A percentile compares a stretch with the other conserved stretches of the same genome.
phyloP scores from a whole-genome alignment of 2,888 invertebrate genomes.

The Tetheella fluctuosa region DNA sequence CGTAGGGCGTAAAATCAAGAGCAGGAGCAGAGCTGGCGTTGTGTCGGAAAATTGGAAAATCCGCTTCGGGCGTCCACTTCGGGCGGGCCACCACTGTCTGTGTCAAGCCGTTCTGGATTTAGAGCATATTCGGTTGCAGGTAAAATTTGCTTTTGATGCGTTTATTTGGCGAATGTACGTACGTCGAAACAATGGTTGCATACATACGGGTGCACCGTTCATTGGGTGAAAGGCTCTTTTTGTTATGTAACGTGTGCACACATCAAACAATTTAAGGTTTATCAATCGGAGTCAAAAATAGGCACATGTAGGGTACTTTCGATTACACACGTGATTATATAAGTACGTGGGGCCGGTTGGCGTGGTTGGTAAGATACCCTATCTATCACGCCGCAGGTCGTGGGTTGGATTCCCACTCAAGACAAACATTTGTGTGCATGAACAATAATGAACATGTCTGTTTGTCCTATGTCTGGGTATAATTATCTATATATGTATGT shows the following conservation, averaged over 20 bases:
- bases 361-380: too few species aligned
- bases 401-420: too few species aligned
- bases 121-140: slow-evolving; percentile 43
- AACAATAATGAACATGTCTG: too few species aligned
- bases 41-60: slow-evolving; percentile 64
- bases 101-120: slow-evolving; percentile 57
- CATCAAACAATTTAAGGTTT: slow-evolving; percentile 11
- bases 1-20: slow-evolving; percentile 46
- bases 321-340: too few species aligned
- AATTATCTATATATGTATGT: too few species aligned
- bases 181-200: slow-evolving; percentile 22
- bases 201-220: too few species aligned
- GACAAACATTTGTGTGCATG: too few species aligned
- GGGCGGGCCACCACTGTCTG: slow-evolving; percentile 51
- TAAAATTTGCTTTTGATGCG: slow-evolving; percentile 46
- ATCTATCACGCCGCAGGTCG: too few species aligned
- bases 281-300: slow-evolving; percentile 13
- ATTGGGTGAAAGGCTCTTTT: slow-evolving; percentile 1
- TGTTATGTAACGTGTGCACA: slow-evolving; percentile 2
- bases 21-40: slow-evolving; percentile 44
- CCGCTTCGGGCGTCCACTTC: slow-evolving; percentile 57
- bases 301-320: not conserved
- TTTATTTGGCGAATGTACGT: slow-evolving; percentile 19
- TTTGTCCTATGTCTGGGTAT: too few species aligned
- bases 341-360: too few species aligned